Base-by-base conservation (phyloP, 2,888 invertebrate species). In the Galeopsomyia nigrocyanea region DNA sequence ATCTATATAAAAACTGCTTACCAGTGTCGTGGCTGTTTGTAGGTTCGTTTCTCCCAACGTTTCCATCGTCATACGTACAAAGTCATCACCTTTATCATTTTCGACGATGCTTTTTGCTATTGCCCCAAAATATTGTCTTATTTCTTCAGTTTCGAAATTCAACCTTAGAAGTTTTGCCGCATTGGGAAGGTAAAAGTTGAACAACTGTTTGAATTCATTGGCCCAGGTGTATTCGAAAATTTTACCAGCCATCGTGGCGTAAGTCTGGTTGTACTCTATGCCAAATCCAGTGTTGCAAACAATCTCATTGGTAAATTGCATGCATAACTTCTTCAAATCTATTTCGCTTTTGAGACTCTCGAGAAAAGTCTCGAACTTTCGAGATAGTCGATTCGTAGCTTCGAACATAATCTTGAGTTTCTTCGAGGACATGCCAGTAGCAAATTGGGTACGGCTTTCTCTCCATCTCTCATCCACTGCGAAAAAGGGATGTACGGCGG, bases 1-100 rank as follows among this genome's bases (percentile, higher is more conserved):
- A 31, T 89, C 90, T 3, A 88, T 74, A 76, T 89, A 89, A 77
- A 90, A 89, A 0, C 88, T 86, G 1, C 88, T 80, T 0, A 87
- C 85, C 70, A 89, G 88, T 0, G 88, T 83, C 0, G 84, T 76
- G 75, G 88, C 80, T 0, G 74, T 2, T 0, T 84, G 78, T 3
- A 82, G 82, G 58, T 87, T 84, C 49, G 86, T 81, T 19, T 73
- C 57, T 16, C 80, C 75, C 10, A 63, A 73, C 74, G 73, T 68
- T n/a, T 72, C 63, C 13, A 68, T 46, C 9, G 55, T 55, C 55
- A 63, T 68, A 14, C 68, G 62, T n/a, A 80, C 86, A 69, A 89
- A 90, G 76, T 90, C 89, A 77, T 75, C 84, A 79, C 77, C 71
- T 0, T 0, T 86, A 71, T 16, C 81, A 77, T 67, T 81, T 1